phyloP scores from a whole-genome alignment of 2,797 vertebrate genomes.

The Myoxocephalus aenaeus region DNA sequence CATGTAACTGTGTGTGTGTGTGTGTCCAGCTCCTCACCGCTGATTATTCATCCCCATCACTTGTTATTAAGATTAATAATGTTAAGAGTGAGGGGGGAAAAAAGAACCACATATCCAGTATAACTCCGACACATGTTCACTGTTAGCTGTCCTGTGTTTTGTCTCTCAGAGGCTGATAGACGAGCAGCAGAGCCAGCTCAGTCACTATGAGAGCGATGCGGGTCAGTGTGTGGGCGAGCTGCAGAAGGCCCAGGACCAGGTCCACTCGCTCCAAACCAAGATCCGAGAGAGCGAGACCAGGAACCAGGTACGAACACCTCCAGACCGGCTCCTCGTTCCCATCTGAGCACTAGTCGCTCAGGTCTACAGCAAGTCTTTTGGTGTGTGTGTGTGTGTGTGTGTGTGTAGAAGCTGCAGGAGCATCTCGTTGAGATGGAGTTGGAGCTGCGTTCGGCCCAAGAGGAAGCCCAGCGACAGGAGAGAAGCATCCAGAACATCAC shows the following conservation, averaged over 20 bases:
- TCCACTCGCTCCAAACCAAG: conserved; percentile 83
- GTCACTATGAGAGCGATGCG: conserved; percentile 70
- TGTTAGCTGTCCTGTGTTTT: neutral
- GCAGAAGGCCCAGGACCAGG: conserved; percentile 82
- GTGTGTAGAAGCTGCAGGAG: conserved; percentile 88
- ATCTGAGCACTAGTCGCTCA: neutral
- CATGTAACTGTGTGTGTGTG: too few relatives aligned
- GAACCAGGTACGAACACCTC: conserved; percentile 86
- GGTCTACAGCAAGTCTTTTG: neutral
- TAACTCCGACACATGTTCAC: neutral
- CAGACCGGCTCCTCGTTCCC: neutral
- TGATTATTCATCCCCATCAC: too few relatives aligned
- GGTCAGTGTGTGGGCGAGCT: conserved; percentile 78
- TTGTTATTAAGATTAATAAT: neutral
- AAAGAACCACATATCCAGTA: neutral
- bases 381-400: conserved; percentile 25
- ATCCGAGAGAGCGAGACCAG: conserved; percentile 84
- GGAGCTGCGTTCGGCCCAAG: conserved; percentile 84
- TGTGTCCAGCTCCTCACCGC: neutral
- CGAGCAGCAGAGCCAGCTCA: conserved; percentile 76
- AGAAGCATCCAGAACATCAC: conserved; percentile 86
- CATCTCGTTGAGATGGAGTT: conserved; percentile 86
- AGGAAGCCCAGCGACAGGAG: conserved; percentile 88
- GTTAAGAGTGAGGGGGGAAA: neutral
- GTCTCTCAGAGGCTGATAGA: conserved; percentile 80